Evolutionary conservation across 2,797 vertebrate species (phyloP), one percentile per base, ranked within the genome.

Genomic region (Myotis myotis): DNA sequence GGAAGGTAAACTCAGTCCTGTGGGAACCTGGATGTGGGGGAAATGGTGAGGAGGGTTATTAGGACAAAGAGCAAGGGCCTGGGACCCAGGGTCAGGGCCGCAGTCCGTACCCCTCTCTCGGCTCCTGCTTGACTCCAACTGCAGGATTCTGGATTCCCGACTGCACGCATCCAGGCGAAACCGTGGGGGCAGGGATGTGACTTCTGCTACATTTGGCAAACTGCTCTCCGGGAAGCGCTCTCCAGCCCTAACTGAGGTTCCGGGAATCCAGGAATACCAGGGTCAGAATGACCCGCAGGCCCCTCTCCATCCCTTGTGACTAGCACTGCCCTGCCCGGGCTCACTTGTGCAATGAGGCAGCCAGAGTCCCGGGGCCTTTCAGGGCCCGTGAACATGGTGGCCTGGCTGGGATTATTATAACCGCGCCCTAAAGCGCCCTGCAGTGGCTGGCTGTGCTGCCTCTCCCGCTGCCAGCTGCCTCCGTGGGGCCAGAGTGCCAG

Each of bases 381-480:
- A 5, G 10, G 25, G 25, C 33, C n/a, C 2, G 1, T 23, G 33
- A 20, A 13, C 47, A 28, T 1, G 2, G 55, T 55, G 19, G 10
- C 30, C 0, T 13, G 53, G 20, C 36, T 60, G 28, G 66, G 38
- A 28, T 51, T 55, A 16, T 9, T 5, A 3, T 41, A 19, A 36
- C 33, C 13, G 5, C 0, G 15, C 47, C 23, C 33, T 53, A 22
- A 20, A n/a, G 28, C 8, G 0, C 11, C 41, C 47, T 22, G 53
- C 55, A 11, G 55, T 57, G 55, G 23, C 55, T 11, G 55, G 57
- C 23, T 11, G 57, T 60, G 33, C 17, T 23, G 60, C n/a, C 33
- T 7, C 4, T 1, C 19, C 6, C 0, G 30, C 38, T 55, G 68
- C n/a, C 36, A 0, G 13, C 25, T 0, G 13, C n/a, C 11, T 7